Conservation (phyloP, 1,140 invertebrate genomes). For the Heterodera carotae region DNA sequence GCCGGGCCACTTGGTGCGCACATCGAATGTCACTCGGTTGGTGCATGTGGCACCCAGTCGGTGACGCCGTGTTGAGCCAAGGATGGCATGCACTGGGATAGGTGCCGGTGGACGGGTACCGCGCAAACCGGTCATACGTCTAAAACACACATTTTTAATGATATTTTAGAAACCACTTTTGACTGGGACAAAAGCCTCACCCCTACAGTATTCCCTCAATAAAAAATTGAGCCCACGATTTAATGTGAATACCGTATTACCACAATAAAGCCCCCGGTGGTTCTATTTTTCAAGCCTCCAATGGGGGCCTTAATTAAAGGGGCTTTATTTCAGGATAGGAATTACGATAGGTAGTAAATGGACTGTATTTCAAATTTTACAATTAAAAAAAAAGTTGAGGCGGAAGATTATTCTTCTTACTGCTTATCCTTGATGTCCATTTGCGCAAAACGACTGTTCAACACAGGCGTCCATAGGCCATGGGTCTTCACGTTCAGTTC, state of each 20-base stretch:
- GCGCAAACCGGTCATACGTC: background rate
- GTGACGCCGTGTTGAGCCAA: background rate
- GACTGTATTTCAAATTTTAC: too few species aligned
- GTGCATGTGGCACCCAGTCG: background rate
- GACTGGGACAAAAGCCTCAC: too few species aligned
- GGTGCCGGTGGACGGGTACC: background rate
- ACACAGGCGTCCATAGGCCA: background rate
- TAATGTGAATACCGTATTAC: too few species aligned
- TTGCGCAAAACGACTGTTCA: background rate
- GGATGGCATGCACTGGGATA: background rate
- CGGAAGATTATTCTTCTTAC: background rate
- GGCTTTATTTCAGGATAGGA: too few species aligned
- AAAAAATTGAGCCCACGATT: too few species aligned
- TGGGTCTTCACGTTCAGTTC: background rate
- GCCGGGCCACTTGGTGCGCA: slow-evolving; percentile 78
- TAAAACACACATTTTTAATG: background rate
- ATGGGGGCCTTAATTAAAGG: too few species aligned
- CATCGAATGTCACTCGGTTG: slow-evolving; percentile 75
- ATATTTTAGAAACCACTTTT: background rate
- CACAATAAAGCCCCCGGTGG: too few species aligned
- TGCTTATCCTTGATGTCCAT: background rate
- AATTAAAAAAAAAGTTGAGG: too few species aligned
- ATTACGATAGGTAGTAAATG: too few species aligned
- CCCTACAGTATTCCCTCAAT: too few species aligned
- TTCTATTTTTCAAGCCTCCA: too few species aligned